Evolutionary conservation across 2,113 vertebrate species (phyloP), one percentile per base, ranked within the genome.

Genomic region (Cyphomyrus plagiostoma): DNA sequence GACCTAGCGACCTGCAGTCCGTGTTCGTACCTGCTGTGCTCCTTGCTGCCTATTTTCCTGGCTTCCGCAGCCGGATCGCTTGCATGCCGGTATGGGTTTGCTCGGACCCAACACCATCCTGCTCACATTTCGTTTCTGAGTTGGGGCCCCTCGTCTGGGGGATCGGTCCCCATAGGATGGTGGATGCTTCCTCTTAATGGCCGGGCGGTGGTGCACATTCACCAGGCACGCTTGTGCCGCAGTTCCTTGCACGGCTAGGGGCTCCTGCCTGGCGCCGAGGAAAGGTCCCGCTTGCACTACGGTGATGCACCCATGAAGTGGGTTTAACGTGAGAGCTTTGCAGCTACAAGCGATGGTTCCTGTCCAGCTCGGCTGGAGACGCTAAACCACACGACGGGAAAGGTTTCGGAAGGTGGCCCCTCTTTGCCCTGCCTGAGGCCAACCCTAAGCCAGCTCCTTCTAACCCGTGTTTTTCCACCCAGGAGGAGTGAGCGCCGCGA

Each of bases 401-500:
- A 39, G 70, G 17, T 15, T 8, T 19, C 3, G 0, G 35, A 42
- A 66, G 10, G 62, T 30, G 26, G n/a, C 26, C 62, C 62, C 9
- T 26, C 3, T 3, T 30, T 1, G 62, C 26, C 62, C 62, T 11
- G 9, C 10, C 62, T 70, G n/a, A 70, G 23, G 58, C 58, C n/a
- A 23, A 66, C n/a, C 15, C 46, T 23, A 13, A 85, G 15, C 17
- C 35, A 0, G 0, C 35, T 8, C 5, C 30, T 15, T 80, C 35
- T 1, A 80, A 80, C 35, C 74, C 35, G 1, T 80, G n/a, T 70
- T 11, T 88, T 42, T 19, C 74, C 93, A 92, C 91, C 93, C 97
- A 97, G 97, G 97, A 97, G 96, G 96, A 97, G 95, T 96, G 95
- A 96, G 96, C 96, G 95, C 96, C 96, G 97, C 95, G 95, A 97